Evolutionary conservation across 2,888 invertebrate species (phyloP).

Genomic region (Lepidochrysops patricia): DNA sequence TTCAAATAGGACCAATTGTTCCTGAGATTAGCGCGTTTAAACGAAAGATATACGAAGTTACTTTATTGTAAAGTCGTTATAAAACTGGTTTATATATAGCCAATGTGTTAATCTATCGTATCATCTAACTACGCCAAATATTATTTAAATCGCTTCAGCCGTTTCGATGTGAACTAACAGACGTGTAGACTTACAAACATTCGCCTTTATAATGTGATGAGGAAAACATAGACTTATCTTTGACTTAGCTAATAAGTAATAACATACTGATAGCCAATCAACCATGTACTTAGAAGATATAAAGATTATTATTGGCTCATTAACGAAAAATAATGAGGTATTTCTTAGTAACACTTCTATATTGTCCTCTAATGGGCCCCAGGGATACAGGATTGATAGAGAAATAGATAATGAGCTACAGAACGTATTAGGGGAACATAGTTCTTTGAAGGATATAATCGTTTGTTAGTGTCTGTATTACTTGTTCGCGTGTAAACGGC

Average conservation of each 20-base stretch:
- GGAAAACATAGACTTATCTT: neutral
- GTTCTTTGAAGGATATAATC: neutral
- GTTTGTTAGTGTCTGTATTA: neutral
- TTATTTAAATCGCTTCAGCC: no score
- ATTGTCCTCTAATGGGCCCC: neutral
- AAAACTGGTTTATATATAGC: no score
- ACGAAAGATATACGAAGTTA: no score
- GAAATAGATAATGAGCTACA: neutral
- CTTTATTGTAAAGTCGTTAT: no score
- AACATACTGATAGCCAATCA: neutral
- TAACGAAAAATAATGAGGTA: neutral
- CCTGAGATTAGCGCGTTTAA: no score
- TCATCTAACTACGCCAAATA: no score
- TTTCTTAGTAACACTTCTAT: neutral
- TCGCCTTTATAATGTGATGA: no score
- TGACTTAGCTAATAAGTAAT: neutral
- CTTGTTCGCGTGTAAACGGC: no score
- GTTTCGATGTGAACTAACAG: no score
- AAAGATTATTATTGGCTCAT: neutral
- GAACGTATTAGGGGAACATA: neutral
- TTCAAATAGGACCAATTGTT: no score
- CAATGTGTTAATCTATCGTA: no score
- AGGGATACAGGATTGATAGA: neutral
- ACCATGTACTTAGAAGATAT: neutral
- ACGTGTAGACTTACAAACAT: no score